Evolutionary conservation across 2,797 vertebrate genomes (phyloP), one percentile per base, ranked within the genome.

Genomic region (Anguilla megastoma): DNA sequence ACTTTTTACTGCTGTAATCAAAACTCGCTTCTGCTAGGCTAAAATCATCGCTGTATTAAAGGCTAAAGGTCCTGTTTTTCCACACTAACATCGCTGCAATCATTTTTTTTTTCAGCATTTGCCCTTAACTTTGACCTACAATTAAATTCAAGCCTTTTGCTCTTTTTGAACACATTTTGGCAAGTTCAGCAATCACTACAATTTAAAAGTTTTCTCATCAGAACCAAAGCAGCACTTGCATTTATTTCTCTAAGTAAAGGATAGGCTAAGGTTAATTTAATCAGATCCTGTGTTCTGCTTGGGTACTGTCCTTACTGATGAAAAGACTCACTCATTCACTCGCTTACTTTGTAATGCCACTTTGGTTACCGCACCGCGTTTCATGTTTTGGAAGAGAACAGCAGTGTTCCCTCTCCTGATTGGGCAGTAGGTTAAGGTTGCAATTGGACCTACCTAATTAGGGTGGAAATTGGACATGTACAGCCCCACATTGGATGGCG

Each of bases 41-140:
- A 71, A 71, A 2, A 45, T 21, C 74, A 45, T 45, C 4, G 74
- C 30, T 18, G 63, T 27, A 66, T 66, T 66, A 66, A 66, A 66
- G 63, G 63, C n/a, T 66, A 66, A 66, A 66, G 63, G 63, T 27
- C 63, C 30, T 79, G 10, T 1, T n/a, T n/a, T 69, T 69, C 4
- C 24, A 63, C 60, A 18, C 1, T 66, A 36, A 74, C 71, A 1
- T 74, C 71, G 36, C 27, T 30, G 27, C 16, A 14, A 74, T 74
- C 2, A 74, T 36, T 41, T 79, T 21, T 54, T 79, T 79, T 36
- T 54, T 3, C 54, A 9, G 24, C 30, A 66, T 76, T 69, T 84
- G 66, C 79, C 58, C 36, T n/a, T 87, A 83, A 56, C 84, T 85
- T 60, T 27, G 56, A 36, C 71, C 9, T 45, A 18, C 30, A 36